phyloP scores from a whole-genome alignment of 2,888 invertebrate genomes.

The Macrosoma leucophasiata region DNA sequence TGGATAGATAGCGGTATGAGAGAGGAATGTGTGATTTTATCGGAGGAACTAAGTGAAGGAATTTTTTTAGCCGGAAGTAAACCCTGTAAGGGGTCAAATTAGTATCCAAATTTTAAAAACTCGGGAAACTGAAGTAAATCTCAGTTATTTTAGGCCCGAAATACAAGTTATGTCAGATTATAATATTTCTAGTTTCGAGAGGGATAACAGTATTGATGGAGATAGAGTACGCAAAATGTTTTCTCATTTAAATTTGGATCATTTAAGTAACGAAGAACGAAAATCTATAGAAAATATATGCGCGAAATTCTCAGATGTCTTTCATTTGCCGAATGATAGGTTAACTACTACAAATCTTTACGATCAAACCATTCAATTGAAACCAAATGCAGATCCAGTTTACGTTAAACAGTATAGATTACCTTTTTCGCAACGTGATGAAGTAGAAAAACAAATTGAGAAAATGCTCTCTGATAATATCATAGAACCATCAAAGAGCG shows the following conservation, averaged over 20 bases:
- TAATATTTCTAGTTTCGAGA: slow-evolving; percentile 9
- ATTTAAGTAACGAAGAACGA: slow-evolving; percentile 11
- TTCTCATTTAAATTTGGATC: slow-evolving; percentile 5
- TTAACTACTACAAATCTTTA: slow-evolving; percentile 15
- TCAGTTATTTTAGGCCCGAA: slow-evolving; percentile 7
- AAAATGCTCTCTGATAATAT: slow-evolving; percentile 12
- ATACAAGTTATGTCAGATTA: slow-evolving; percentile 6
- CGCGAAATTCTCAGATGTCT: slow-evolving; percentile 18
- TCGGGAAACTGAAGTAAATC: slow-evolving; percentile 2
- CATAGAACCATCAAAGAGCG: slow-evolving; percentile 10
- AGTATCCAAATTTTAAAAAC: slow-evolving; percentile 18
- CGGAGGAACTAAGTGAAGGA: slow-evolving; percentile 6
- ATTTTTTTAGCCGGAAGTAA: slow-evolving; percentile 12
- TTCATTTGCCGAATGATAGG: slow-evolving; percentile 18
- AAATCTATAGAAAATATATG: slow-evolving; percentile 13
- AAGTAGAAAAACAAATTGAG: slow-evolving; percentile 16
- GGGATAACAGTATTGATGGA: slow-evolving; percentile 1
- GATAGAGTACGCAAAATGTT: slow-evolving; percentile 10
- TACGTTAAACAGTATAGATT: slow-evolving; percentile 18
- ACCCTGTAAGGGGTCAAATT: slow-evolving; percentile 6
- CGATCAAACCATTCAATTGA: slow-evolving; percentile 13
- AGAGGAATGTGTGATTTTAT: slow-evolving; percentile 9
- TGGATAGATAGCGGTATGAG: slow-evolving; percentile 4
- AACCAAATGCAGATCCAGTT: slow-evolving; percentile 14
- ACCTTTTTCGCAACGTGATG: slow-evolving; percentile 13